A percentile compares a stretch with the other conserved stretches of the same genome.
phyloP scores from a whole-genome alignment of 2,888 invertebrate genomes.

The Hirtodrosophila duncani region DNA sequence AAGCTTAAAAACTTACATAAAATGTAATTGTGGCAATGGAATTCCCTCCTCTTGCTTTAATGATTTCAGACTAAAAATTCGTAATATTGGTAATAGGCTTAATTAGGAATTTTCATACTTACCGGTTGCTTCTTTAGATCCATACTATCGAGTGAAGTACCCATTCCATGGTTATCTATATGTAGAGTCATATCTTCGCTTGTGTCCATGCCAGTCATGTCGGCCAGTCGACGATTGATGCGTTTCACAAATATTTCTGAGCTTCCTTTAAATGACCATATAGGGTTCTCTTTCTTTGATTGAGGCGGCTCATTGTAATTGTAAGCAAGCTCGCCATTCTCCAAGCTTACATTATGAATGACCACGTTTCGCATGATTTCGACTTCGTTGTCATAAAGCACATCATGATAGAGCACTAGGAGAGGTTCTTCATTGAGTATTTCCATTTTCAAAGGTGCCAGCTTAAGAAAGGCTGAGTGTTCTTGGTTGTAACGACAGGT shows the following conservation, averaged over 20 bases:
- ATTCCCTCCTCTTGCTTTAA: background rate
- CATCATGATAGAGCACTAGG: slow-evolving; percentile 32
- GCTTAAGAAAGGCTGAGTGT: slow-evolving; percentile 4
- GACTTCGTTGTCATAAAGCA: slow-evolving; percentile 32
- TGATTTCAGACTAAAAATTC: slow-evolving; percentile 2
- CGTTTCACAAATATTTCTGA: background rate
- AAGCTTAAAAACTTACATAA: slow-evolving; percentile 26
- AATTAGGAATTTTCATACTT: background rate
- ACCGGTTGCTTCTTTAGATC: slow-evolving; percentile 9
- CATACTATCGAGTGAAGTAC: slow-evolving; percentile 14
- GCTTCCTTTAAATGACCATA: slow-evolving; percentile 4
- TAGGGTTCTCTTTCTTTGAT: background rate
- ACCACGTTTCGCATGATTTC: slow-evolving; percentile 1
- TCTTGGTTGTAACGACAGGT: slow-evolving; percentile 18
- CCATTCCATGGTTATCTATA: slow-evolving; percentile 30
- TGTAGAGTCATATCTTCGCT: slow-evolving; percentile 6
- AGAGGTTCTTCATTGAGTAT: slow-evolving; percentile 19
- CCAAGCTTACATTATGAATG: background rate
- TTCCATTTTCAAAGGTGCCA: slow-evolving; percentile 43
- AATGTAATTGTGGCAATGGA: slow-evolving; percentile 24
- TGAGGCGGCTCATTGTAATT: background rate
- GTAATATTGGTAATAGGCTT: background rate
- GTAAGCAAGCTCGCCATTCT: slow-evolving; percentile 5
- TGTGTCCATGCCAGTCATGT: slow-evolving; percentile 20
- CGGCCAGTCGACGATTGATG: slow-evolving; percentile 15